Percentiles rank a stretch among this genome's conserved stretches.
Conservation (phyloP, 1,140 invertebrate genomes). For the Drosophila punjabiensis region DNA sequence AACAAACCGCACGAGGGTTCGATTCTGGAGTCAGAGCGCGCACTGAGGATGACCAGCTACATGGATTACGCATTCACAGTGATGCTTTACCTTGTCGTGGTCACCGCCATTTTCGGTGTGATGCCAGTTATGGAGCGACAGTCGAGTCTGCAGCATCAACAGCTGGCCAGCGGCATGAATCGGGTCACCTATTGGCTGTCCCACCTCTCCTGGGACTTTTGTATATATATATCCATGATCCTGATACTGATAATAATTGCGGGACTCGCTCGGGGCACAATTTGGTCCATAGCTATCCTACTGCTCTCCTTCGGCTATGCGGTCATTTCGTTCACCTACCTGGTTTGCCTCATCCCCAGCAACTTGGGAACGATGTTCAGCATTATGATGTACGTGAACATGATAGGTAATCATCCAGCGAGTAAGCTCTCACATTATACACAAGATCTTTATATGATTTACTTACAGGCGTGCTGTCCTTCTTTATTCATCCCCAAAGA, state of each 20-base stretch:
- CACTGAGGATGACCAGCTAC: conserved; percentile 85
- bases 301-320: conserved; percentile 36
- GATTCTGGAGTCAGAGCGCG: accelerated
- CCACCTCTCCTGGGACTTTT: conserved; percentile 89
- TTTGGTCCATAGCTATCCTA: neutral
- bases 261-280: accelerated
- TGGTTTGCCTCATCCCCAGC: conserved; percentile 15
- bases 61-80: conserved; percentile 87
- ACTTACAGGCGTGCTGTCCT: conserved; percentile 23
- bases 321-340: conserved; percentile 41
- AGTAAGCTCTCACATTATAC: neutral
- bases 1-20: conserved; percentile 36
- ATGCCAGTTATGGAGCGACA: conserved; percentile 88
- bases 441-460: too few relatives aligned
- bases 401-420: conserved; percentile 16
- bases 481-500: neutral
- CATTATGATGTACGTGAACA: conserved; percentile 30
- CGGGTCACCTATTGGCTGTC: conserved; percentile 89
- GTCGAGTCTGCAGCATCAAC: conserved; percentile 86
- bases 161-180: conserved; percentile 90
- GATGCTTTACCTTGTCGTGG: conserved; percentile 79
- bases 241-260: conserved; percentile 74
- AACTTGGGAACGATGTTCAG: conserved; percentile 8
- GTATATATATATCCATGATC: conserved; percentile 14
- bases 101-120: conserved; percentile 89